phyloP scores from a whole-genome alignment of 2,888 invertebrate genomes.

The Cloeon dipterum region DNA sequence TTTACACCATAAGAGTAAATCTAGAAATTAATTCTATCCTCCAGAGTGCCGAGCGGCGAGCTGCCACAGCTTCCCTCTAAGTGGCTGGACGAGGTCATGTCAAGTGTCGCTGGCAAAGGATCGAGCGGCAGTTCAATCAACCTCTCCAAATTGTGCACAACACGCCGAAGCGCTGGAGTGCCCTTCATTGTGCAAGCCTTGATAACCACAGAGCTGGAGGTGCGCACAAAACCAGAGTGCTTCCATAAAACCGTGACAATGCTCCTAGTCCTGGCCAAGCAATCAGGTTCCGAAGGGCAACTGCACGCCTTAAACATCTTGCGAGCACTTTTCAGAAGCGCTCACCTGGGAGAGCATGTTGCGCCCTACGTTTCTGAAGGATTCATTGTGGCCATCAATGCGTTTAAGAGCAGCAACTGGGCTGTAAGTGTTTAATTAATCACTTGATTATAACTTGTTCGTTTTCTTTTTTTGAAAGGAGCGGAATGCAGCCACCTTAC shows the following conservation, averaged over 20 bases:
- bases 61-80: conserved; percentile 33
- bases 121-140: conserved; percentile 8
- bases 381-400: conserved; percentile 43
- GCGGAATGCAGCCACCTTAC: conserved; percentile 63
- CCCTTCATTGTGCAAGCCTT: conserved; percentile 81
- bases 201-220: conserved; percentile 44
- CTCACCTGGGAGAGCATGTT: conserved; percentile 47
- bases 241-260: conserved; percentile 32
- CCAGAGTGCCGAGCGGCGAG: conserved; percentile 13
- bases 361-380: conserved; percentile 42
- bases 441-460: not conserved
- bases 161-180: conserved; percentile 79
- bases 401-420: conserved; percentile 55
- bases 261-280: conserved; percentile 23
- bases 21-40: conserved; percentile 2
- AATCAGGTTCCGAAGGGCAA: conserved; percentile 23
- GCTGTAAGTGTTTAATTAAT: conserved; percentile 31
- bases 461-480: conserved; percentile 26
- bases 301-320: conserved; percentile 74
- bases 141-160: conserved; percentile 38
- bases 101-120: conserved; percentile 25
- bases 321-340: conserved; percentile 53
- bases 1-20: not conserved
- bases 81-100: conserved; percentile 38
- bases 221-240: conserved; percentile 26